These are phyloP conservation scores for Eutolmus rufibarbis DNA, from an alignment of 2,888 invertebrate genomes.

Conservation along the genomic window DNA sequence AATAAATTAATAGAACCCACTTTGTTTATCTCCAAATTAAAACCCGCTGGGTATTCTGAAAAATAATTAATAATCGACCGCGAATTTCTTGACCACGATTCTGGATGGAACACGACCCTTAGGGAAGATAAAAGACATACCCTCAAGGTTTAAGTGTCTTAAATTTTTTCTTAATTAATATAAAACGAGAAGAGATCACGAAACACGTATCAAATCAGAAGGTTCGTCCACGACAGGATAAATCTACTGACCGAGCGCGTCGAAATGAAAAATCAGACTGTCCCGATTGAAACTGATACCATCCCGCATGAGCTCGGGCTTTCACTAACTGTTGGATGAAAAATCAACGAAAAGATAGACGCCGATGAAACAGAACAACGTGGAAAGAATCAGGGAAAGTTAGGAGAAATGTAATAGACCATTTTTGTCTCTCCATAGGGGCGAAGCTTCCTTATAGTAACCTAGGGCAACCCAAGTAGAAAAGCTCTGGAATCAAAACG, in stretches of 20 bases:
- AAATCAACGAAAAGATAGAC: not conserved
- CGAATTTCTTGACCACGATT: not conserved
- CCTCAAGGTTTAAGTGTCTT: not conserved
- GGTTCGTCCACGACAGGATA: not conserved
- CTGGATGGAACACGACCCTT: not conserved
- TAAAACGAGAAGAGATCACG: not conserved
- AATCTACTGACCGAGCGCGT: not conserved
- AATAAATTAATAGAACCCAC: not conserved
- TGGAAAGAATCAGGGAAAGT: not conserved
- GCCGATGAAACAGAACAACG: not conserved
- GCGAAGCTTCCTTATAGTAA: not conserved
- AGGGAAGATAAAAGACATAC: not conserved
- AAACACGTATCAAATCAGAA: not conserved
- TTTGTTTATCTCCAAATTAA: not conserved
- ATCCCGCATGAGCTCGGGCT: not conserved
- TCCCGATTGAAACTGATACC: not conserved
- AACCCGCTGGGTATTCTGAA: not conserved
- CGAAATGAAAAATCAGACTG: not conserved
- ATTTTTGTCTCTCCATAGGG: not conserved
- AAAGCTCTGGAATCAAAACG: not conserved
- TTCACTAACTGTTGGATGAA: slow-evolving; percentile 10
- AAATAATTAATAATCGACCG: not conserved
- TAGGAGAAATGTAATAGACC: too few species aligned
- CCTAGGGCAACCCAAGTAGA: not conserved
- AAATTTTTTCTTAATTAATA: not conserved